phyloP scores from a whole-genome alignment of 1,140 invertebrate genomes.

The Diorhabda carinulata region DNA sequence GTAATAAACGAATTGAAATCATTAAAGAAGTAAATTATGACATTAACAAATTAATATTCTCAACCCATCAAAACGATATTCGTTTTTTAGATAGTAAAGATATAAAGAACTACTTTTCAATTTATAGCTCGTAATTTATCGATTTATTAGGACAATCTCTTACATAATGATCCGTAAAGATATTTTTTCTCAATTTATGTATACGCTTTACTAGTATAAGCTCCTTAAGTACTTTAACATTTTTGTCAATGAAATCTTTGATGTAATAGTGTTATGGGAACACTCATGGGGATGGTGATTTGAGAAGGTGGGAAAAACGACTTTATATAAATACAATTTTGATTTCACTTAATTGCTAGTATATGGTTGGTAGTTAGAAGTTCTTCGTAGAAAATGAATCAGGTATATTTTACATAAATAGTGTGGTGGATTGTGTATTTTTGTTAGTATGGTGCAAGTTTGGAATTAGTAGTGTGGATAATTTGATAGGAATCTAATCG shows the following conservation, averaged over 20 bases:
- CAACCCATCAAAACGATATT: no score
- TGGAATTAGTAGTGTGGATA: neutral
- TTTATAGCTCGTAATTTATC: no score
- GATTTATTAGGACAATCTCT: no score
- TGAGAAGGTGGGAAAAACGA: neutral
- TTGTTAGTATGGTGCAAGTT: slow-evolving; percentile 7
- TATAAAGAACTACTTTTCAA: no score
- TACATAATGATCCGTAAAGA: no score
- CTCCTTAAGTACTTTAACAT: no score
- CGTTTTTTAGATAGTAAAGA: no score
- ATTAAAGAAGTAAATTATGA: no score
- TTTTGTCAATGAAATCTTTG: neutral
- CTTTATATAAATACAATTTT: slow-evolving; percentile 18
- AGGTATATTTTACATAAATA: slow-evolving; percentile 3
- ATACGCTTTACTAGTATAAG: no score
- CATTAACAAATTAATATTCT: no score
- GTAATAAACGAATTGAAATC: no score
- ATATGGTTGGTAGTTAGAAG: neutral
- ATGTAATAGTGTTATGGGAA: neutral
- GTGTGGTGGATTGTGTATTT: neutral
- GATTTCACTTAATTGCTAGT: slow-evolving; percentile 17
- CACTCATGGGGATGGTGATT: neutral
- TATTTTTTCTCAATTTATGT: no score
- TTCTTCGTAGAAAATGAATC: neutral
- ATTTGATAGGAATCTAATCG: neutral